phyloP scores from a whole-genome alignment of 2,888 invertebrate species.

The Hirudinaria manillensis region DNA sequence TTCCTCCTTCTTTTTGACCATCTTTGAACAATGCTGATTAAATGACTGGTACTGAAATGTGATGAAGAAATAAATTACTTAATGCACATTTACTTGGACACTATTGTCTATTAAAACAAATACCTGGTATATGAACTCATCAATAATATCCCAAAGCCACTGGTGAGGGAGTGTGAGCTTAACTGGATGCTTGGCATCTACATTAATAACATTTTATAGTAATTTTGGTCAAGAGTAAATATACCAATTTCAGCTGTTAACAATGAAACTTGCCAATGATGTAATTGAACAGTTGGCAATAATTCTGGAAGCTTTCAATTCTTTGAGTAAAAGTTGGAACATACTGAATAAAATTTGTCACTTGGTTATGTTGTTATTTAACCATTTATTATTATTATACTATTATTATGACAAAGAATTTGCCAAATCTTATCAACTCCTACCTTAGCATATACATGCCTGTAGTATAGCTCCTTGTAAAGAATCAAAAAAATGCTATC shows the following conservation, averaged over 20 bases:
- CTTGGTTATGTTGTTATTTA: too few relatives aligned
- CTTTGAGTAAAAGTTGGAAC: constrained; percentile 86
- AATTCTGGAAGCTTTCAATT: constrained; percentile 92
- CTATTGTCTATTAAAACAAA: neutral
- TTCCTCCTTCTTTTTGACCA: constrained; percentile 58
- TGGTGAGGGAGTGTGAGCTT: constrained; percentile 77
- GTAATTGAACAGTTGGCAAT: constrained; percentile 93
- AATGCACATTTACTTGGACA: neutral
- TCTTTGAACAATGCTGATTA: constrained; percentile 73
- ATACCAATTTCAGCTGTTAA: neutral
- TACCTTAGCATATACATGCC: constrained; percentile 90
- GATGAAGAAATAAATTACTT: neutral
- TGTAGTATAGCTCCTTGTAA: constrained; percentile 93
- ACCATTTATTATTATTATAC: neutral
- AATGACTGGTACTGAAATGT: constrained; percentile 58
- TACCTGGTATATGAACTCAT: constrained; percentile 94
- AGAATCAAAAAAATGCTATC: constrained; percentile 80
- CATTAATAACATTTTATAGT: neutral
- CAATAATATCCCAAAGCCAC: constrained; percentile 99
- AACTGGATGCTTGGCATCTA: constrained; percentile 38
- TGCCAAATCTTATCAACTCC: constrained; percentile 49
- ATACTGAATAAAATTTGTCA: constrained; percentile 58
- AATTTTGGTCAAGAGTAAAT: neutral
- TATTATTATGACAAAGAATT: neutral
- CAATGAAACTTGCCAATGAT: constrained; percentile 67